phyloP scores from a whole-genome alignment of 1,140 invertebrate species.

The Heterodera schachtii region DNA sequence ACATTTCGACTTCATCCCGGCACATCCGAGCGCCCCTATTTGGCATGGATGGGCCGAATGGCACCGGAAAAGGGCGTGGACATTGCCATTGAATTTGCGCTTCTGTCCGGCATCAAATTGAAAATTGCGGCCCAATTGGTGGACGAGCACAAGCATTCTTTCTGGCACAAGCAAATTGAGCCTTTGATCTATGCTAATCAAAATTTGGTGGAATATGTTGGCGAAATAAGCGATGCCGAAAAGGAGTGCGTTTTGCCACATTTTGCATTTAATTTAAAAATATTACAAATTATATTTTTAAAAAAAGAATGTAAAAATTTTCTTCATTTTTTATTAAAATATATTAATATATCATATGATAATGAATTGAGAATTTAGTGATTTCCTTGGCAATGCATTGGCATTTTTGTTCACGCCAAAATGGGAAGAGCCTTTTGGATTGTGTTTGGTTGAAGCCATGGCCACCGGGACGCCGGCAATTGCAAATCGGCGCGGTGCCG shows the following conservation, averaged over 20 bases:
- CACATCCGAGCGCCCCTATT: conserved; percentile 1
- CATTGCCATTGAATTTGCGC: conserved; percentile 31
- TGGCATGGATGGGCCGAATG: conserved; percentile 32
- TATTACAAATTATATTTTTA: no score
- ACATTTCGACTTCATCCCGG: not conserved
- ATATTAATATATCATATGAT: no score
- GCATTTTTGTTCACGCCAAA: conserved; percentile 34
- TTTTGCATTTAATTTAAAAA: no score
- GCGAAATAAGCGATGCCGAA: conserved; percentile 17
- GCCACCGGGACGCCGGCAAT: conserved; percentile 39
- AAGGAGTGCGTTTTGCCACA: not conserved
- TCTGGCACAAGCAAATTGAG: conserved; percentile 13
- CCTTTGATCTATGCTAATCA: conserved; percentile 8
- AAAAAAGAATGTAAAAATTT: no score
- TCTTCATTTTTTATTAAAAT: no score
- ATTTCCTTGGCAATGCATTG: conserved; percentile 28
- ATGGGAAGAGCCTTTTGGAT: conserved; percentile 38
- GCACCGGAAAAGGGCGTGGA: conserved; percentile 19
- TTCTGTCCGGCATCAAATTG: conserved; percentile 13
- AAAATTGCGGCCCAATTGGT: conserved; percentile 32
- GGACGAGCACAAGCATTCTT: not conserved
- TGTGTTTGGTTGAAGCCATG: conserved; percentile 34
- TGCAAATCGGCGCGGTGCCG: conserved; percentile 29
- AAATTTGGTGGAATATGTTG: conserved; percentile 27
- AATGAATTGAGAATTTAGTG: no score